Evolutionary conservation across 2,797 vertebrate genomes (phyloP).

Genomic region (Odontamblyopus rebecca): DNA sequence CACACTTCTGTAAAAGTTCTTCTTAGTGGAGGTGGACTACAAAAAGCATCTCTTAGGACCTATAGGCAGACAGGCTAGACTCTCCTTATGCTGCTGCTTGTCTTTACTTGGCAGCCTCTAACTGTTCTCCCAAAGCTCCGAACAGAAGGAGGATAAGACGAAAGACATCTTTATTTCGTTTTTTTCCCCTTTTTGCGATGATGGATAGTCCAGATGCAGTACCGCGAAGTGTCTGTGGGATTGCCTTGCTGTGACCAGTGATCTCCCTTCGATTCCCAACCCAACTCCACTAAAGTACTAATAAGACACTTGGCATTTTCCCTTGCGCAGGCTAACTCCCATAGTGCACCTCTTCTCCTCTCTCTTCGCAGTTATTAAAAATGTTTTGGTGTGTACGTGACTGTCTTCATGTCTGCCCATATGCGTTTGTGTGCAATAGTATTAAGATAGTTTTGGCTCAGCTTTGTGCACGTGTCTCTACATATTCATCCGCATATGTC

Average conservation of each 20-base stretch:
- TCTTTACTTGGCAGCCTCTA: slow-evolving; percentile 56
- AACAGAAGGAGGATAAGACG: slow-evolving; percentile 60
- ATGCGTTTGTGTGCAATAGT: slow-evolving; percentile 20
- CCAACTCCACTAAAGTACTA: slow-evolving; percentile 68
- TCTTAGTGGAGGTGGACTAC: slow-evolving; percentile 28
- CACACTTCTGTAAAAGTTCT: slow-evolving; percentile 21
- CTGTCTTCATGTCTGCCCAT: slow-evolving; percentile 11
- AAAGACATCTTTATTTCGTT: slow-evolving; percentile 48
- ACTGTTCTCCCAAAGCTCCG: slow-evolving; percentile 57
- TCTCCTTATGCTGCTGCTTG: slow-evolving; percentile 51
- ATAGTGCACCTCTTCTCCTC: slow-evolving; percentile 52
- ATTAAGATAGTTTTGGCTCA: slow-evolving; percentile 29
- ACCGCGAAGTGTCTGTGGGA: slow-evolving; percentile 61
- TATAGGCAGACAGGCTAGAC: slow-evolving; percentile 39
- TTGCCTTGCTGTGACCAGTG: slow-evolving; percentile 63
- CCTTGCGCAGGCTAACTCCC: slow-evolving; percentile 62
- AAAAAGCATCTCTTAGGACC: slow-evolving; percentile 41
- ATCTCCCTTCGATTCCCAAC: slow-evolving; percentile 71
- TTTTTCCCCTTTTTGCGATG: slow-evolving; percentile 40
- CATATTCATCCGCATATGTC: slow-evolving; percentile 35
- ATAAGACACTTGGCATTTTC: slow-evolving; percentile 80
- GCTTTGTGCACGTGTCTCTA: slow-evolving; percentile 30
- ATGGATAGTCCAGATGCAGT: slow-evolving; percentile 65
- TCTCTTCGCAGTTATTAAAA: slow-evolving; percentile 41
- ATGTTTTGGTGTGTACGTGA: slow-evolving; percentile 21